Evolutionary conservation across 2,888 invertebrate species (phyloP).

Genomic region (Stenodema calcarata): DNA sequence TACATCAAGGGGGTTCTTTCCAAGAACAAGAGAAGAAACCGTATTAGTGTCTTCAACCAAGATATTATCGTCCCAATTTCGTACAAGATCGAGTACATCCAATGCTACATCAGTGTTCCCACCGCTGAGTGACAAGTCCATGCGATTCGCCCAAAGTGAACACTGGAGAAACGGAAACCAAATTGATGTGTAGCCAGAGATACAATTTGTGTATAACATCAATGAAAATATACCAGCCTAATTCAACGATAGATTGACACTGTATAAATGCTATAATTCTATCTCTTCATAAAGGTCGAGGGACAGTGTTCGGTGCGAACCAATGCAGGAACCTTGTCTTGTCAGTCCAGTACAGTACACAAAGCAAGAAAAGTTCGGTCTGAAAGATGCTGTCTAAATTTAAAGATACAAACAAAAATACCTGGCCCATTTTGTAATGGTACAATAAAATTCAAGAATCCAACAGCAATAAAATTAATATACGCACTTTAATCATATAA

Average conservation of each 20-base stretch:
- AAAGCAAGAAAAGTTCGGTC: no score
- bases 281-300: no score
- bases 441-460: background rate
- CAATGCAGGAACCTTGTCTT: no score
- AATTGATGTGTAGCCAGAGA: background rate
- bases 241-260: no score
- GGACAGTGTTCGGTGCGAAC: no score
- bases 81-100: constrained; percentile 67
- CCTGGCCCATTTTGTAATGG: no score
- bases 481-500: constrained; percentile 59
- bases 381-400: no score
- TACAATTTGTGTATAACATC: no score
- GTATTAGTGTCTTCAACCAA: constrained; percentile 67
- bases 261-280: no score
- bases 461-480: background rate
- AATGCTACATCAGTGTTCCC: constrained; percentile 69
- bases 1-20: background rate
- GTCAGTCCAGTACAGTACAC: no score
- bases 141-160: constrained; percentile 93
- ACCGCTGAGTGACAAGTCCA: constrained; percentile 85
- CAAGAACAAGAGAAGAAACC: constrained; percentile 14
- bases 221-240: no score
- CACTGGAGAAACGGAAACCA: constrained; percentile 63
- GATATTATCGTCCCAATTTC: constrained; percentile 67
- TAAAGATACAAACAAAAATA: no score